phyloP scores from a whole-genome alignment of 1,140 invertebrate species.

The Proales similis region DNA sequence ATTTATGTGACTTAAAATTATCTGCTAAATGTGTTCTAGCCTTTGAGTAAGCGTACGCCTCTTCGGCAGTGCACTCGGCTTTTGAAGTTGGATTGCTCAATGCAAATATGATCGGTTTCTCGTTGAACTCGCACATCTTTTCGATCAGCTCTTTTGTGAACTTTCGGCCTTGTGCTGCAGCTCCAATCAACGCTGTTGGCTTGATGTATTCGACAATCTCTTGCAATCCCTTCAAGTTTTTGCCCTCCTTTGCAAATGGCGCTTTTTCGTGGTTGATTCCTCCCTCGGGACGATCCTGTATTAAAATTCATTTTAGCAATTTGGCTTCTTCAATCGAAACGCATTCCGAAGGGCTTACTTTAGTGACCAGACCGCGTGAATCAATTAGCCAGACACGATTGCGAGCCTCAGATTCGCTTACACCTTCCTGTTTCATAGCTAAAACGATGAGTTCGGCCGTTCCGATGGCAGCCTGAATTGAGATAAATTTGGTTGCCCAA shows the following conservation, averaged over 20 bases:
- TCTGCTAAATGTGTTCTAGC: too few relatives aligned
- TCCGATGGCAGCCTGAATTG: constrained; percentile 65
- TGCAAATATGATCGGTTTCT: constrained; percentile 84
- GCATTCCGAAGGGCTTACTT: constrained; percentile 36
- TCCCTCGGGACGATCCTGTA: constrained; percentile 36
- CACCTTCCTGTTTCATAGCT: constrained; percentile 73
- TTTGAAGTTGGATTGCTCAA: constrained; percentile 90
- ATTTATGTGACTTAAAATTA: too few relatives aligned
- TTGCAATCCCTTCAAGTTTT: constrained; percentile 66
- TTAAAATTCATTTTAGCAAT: constrained; percentile 20
- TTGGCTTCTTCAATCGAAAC: background rate
- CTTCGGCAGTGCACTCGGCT: constrained; percentile 89
- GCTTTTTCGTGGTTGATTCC: constrained; percentile 62
- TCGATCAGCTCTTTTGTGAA: constrained; percentile 77
- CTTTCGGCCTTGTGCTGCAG: constrained; percentile 74
- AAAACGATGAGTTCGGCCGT: constrained; percentile 78
- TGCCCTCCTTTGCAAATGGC: constrained; percentile 72
- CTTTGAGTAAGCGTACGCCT: constrained; percentile 56
- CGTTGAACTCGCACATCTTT: constrained; percentile 75
- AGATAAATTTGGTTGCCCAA: constrained; percentile 18
- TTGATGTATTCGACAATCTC: constrained; percentile 72
- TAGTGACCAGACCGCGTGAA: constrained; percentile 52
- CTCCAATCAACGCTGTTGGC: constrained; percentile 76
- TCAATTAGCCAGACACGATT: constrained; percentile 68
- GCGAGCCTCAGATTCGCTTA: constrained; percentile 65